These are phyloP conservation scores for Pantelozetes paolii DNA, from an alignment of 2,888 invertebrate species.

Conservation along the genomic window DNA sequence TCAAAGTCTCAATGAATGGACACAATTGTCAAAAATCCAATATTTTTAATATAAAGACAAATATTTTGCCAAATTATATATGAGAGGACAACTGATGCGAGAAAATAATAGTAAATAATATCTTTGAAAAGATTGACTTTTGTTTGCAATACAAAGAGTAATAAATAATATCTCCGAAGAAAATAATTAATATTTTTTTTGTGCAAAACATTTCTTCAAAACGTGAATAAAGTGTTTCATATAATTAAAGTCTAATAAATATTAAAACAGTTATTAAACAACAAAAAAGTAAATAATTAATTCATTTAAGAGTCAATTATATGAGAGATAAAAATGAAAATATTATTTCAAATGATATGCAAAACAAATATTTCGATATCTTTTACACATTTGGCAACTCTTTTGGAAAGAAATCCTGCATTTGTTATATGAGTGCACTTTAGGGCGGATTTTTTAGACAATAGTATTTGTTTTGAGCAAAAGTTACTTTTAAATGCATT, in stretches of 20 bases:
- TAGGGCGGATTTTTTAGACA: conserved; percentile 1
- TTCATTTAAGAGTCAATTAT: background rate
- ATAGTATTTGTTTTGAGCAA: background rate
- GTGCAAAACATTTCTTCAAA: background rate
- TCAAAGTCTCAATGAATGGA: background rate
- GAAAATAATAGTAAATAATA: background rate
- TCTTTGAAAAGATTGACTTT: background rate
- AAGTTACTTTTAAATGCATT: background rate
- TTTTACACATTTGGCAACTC: conserved; percentile 13
- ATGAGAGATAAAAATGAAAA: background rate
- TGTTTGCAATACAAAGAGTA: background rate
- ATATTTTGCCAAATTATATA: background rate
- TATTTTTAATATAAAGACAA: background rate
- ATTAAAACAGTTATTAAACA: no score
- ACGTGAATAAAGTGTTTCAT: background rate
- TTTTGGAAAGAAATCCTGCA: background rate
- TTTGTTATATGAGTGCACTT: background rate
- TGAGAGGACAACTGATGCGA: background rate
- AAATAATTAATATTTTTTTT: background rate
- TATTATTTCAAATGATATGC: background rate
- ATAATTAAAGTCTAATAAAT: background rate
- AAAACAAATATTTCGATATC: background rate
- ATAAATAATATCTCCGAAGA: background rate
- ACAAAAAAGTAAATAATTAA: background rate
- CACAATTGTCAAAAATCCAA: no score